These are phyloP conservation scores for Ormyrus rosae DNA, from an alignment of 2,888 invertebrate species.

Conservation along the genomic window DNA sequence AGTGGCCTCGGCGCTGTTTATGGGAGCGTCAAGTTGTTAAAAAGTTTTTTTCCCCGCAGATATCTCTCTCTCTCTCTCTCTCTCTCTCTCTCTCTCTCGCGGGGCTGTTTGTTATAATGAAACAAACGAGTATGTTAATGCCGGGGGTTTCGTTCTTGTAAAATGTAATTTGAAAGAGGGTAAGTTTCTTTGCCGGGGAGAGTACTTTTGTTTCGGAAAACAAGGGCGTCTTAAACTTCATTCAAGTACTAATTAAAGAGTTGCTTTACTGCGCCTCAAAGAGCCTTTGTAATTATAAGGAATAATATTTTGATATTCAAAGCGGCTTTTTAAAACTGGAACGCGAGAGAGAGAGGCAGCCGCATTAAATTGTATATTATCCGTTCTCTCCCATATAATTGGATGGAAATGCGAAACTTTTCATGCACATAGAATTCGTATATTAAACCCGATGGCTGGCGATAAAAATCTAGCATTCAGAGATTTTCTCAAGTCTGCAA, in stretches of 20 bases:
- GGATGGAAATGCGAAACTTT: no score
- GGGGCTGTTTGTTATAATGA: no score
- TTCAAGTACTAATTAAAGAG: conserved; percentile 30
- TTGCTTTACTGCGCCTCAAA: conserved; percentile 8
- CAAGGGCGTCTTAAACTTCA: conserved; percentile 7
- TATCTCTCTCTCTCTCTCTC: no score
- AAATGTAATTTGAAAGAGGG: conserved; percentile 15
- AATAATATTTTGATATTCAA: conserved; percentile 14
- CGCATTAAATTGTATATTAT: no score
- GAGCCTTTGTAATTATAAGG: conserved; percentile 6
- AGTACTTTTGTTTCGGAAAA: conserved; percentile 21
- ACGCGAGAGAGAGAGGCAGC: no score
- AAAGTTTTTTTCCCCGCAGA: background rate
- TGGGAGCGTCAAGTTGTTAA: background rate
- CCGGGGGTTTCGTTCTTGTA: conserved; percentile 1
- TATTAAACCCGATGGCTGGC: no score
- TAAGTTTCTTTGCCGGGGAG: background rate
- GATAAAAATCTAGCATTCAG: no score
- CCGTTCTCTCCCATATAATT: no score
- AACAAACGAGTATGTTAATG: background rate
- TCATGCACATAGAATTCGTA: no score
- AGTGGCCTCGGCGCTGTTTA: background rate
- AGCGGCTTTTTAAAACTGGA: background rate
- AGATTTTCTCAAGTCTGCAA: no score
- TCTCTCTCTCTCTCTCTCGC: no score